Evolutionary conservation across 2,113 vertebrate species (phyloP).

Genomic region (Passer montanus): DNA sequence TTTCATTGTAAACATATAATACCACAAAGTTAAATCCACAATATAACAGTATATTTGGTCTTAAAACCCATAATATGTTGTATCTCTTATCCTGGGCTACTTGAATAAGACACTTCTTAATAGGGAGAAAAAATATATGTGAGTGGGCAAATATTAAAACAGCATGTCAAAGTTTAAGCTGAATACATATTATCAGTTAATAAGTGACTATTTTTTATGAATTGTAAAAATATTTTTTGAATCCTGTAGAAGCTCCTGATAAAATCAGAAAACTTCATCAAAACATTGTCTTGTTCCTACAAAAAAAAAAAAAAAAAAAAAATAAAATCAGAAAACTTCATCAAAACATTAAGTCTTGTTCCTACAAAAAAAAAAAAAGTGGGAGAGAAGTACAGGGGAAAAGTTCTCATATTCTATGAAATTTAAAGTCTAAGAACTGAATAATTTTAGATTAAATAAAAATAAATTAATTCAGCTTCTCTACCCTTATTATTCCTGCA

Average conservation of each 20-base stretch:
- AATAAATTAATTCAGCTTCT: background rate
- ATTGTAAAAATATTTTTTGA: background rate
- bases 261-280: background rate
- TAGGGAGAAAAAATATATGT: background rate
- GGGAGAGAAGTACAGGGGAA: background rate
- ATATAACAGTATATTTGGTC: background rate
- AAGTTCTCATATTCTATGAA: background rate
- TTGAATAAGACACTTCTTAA: background rate
- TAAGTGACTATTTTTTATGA: background rate
- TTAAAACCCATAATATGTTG: background rate
- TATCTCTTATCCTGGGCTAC: background rate
- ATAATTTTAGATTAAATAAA: background rate
- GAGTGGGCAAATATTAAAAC: background rate
- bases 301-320: no score
- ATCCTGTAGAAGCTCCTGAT: background rate
- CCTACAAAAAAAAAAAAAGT: no score
- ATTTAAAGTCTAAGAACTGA: background rate
- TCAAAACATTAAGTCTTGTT: background rate
- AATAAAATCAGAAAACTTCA: background rate
- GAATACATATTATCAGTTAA: background rate
- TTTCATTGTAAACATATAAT: background rate
- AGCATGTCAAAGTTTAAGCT: rapidly evolving
- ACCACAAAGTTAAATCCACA: background rate
- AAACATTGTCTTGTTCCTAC: background rate
- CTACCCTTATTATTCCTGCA: background rate